Conservation (phyloP, 2,113 vertebrate species). For the Corythornis cristatus region DNA sequence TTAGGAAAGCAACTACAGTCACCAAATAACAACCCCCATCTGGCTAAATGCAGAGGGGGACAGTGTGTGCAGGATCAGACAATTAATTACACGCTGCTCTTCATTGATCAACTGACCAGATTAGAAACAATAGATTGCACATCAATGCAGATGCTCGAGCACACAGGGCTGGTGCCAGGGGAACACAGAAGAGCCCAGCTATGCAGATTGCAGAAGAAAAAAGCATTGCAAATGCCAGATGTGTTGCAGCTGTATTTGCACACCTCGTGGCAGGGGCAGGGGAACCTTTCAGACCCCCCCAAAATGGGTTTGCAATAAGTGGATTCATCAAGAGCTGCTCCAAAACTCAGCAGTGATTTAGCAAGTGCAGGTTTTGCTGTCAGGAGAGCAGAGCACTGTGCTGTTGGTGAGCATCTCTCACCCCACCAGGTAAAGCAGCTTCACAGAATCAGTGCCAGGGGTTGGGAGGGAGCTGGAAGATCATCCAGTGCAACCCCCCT, state of each 20-base stretch:
- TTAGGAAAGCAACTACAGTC: background rate
- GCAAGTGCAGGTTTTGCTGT: background rate
- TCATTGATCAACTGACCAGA: conserved; percentile 45
- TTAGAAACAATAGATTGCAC: conserved; percentile 47
- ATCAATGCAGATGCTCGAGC: background rate
- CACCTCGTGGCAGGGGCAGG: background rate
- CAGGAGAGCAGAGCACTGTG: background rate
- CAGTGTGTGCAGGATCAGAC: background rate
- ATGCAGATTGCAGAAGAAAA: rapidly evolving
- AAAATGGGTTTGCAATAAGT: background rate
- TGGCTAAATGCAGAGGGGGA: background rate
- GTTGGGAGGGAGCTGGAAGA: no score
- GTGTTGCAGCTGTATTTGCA: background rate
- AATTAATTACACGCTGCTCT: conserved; percentile 48
- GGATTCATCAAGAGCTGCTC: background rate
- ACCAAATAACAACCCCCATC: background rate
- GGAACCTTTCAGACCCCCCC: background rate
- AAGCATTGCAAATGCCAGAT: background rate
- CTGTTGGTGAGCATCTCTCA: no score
- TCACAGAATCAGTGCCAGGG: no score
- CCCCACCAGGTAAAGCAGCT: no score
- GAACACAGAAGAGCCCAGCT: background rate
- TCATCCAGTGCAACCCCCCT: no score
- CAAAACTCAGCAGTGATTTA: background rate
- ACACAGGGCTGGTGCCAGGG: background rate